These are phyloP conservation scores for Platysternon megacephalum DNA, from an alignment of 2,113 vertebrate genomes.

Conservation along the genomic window DNA sequence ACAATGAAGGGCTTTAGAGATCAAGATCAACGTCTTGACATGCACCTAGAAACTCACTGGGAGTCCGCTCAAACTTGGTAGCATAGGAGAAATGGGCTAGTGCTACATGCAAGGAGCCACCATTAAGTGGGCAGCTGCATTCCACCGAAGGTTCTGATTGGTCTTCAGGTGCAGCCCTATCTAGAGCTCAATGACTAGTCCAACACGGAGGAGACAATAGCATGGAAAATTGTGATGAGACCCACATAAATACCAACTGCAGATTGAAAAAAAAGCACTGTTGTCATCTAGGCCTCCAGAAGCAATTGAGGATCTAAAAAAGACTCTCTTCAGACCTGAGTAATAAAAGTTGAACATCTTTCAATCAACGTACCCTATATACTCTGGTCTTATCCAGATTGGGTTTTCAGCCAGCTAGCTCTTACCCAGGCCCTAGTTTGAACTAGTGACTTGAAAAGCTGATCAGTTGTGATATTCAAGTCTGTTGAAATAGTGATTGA, in stretches of 20 bases:
- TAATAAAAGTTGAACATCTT: not conserved
- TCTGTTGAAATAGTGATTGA: not conserved
- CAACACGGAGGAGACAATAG: not conserved
- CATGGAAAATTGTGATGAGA: not conserved
- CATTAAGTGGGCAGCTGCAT: not conserved
- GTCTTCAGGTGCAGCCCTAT: not conserved
- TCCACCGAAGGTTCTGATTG: not conserved
- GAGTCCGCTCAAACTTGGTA: not conserved
- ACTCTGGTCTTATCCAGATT: not conserved
- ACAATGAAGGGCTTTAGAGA: not conserved
- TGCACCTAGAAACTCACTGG: not conserved
- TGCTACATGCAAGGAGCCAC: not conserved
- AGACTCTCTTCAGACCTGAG: not conserved
- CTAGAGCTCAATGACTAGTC: not conserved
- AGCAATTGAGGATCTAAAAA: not conserved
- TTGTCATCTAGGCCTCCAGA: not conserved
- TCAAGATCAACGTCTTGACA: not conserved
- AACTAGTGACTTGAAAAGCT: not conserved
- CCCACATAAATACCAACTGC: fast-evolving
- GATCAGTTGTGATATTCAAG: not conserved
- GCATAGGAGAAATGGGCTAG: not conserved
- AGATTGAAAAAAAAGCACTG: not conserved
- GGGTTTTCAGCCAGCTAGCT: not conserved
- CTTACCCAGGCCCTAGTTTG: not conserved
- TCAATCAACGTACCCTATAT: not conserved